Conservation (phyloP, 2,113 vertebrate genomes). For the Gallinago media region DNA sequence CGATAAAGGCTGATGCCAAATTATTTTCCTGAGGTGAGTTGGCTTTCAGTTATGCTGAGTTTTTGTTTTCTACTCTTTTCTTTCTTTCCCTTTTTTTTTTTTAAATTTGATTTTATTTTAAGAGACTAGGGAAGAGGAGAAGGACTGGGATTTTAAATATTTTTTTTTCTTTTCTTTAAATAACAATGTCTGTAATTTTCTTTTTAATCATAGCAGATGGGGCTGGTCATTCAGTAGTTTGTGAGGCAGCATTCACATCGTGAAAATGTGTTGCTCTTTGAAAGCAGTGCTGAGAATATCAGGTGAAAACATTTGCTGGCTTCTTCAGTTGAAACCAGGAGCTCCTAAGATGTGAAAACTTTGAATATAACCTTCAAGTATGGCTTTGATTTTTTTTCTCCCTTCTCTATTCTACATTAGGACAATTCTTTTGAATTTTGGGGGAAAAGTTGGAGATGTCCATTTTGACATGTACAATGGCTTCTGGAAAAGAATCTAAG, state of each 20-base stretch:
- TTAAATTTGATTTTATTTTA: too few relatives aligned
- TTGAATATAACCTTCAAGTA: background rate
- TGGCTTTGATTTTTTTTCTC: background rate
- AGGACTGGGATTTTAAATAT: fast-evolving
- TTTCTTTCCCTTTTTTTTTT: background rate
- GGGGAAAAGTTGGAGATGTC: background rate
- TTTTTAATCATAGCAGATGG: background rate
- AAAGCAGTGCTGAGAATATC: background rate
- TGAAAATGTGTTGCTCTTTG: fast-evolving
- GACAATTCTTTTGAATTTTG: background rate
- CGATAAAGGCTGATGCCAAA: conserved; percentile 44
- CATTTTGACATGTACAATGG: fast-evolving
- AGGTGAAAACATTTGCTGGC: background rate
- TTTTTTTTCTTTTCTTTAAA: background rate
- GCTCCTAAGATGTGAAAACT: background rate
- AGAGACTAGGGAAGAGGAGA: background rate
- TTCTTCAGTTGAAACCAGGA: background rate
- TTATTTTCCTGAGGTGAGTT: conserved; percentile 53
- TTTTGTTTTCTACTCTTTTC: background rate
- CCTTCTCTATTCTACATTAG: fast-evolving
- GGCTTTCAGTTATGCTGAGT: conserved; percentile 7
- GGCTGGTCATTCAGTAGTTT: background rate
- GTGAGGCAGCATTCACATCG: background rate
- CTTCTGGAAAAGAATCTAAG: background rate
- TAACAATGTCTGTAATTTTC: background rate